Evolutionary conservation across 2,797 vertebrate species (phyloP).

Genomic region (Pyrocephalus nanus): DNA sequence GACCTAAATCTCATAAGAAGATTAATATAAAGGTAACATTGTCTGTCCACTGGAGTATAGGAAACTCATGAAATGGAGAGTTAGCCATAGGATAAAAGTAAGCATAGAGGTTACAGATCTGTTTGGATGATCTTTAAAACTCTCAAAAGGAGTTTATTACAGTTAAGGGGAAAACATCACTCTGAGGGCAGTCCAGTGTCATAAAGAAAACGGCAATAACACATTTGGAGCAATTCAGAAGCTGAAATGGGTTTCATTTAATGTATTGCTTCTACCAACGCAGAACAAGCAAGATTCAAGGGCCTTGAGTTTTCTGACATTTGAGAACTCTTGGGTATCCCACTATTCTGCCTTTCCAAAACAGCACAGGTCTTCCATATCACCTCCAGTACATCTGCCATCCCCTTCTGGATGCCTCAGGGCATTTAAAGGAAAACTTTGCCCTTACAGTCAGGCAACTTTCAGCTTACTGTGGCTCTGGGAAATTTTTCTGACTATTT

Average conservation of each 20-base stretch:
- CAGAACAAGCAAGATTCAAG: neutral
- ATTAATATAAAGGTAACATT: neutral
- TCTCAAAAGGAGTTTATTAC: neutral
- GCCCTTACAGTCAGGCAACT: neutral
- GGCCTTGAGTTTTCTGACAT: neutral
- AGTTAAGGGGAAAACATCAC: neutral
- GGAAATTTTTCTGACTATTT: neutral
- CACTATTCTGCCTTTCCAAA: neutral
- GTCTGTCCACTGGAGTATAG: neutral
- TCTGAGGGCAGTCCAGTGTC: neutral
- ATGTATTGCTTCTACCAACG: neutral
- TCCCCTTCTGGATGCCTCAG: neutral
- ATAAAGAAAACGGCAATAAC: neutral
- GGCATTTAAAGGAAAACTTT: neutral
- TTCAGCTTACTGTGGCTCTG: neutral
- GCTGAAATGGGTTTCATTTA: constrained; percentile 4
- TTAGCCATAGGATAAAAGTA: neutral
- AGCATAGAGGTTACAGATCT: neutral
- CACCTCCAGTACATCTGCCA: neutral
- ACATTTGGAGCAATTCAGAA: neutral
- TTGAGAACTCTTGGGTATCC: neutral
- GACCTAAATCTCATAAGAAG: neutral
- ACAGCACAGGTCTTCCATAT: neutral
- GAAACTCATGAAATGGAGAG: neutral
- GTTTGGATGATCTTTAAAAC: neutral